Base-by-base conservation (phyloP, 2,113 vertebrate species). In the Cyanoliseus patagonus region DNA sequence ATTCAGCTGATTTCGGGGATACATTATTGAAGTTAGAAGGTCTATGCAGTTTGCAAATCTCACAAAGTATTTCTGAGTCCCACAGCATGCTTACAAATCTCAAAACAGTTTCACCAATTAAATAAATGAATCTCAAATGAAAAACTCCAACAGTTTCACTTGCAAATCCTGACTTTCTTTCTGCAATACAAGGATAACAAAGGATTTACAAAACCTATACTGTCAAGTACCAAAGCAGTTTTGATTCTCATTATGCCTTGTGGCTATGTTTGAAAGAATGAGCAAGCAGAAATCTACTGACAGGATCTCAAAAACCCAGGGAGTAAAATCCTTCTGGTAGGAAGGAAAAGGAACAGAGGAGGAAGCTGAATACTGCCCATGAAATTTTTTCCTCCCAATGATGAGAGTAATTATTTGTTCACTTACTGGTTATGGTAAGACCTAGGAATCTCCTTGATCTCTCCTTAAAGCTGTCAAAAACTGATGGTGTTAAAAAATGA, bases 81-180 rank as follows among this genome's bases (percentile, higher is more conserved):
- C 35, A 42, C 41, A 63, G 47, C 41, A 83, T 57, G 78, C 69
- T 86, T 76, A 51, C 61, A 92, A 92, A 87, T 77, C 67, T 92
- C 81, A 55, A 86, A 96, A 92, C 31, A 73, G 64, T 73, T 85
- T 89, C 79, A 33, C n/a, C 87, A 96, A 94, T 95, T 94, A 96
- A 78, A 42, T 47, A 62, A 92, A 94, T 11, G 76, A 95, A 94
- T 83, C 73, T 49, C 0, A 0, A 92, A 86, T 57, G 49, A 90
- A 86, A 90, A 95, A 59, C 46, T 63, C 66, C 47, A 82, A 69
- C 37, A 68, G 20, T 96, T 86, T 94, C 88, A 78, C 62, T 96
- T 95, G 83, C 80, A 97, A 96, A 96, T 96, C 79, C 84, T 3
- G 22, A 95, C 53, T 94, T 86, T 90, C 66, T 88, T 95, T 68